Conservation (phyloP, 2,113 vertebrate species). For the Tragulus kanchil region DNA sequence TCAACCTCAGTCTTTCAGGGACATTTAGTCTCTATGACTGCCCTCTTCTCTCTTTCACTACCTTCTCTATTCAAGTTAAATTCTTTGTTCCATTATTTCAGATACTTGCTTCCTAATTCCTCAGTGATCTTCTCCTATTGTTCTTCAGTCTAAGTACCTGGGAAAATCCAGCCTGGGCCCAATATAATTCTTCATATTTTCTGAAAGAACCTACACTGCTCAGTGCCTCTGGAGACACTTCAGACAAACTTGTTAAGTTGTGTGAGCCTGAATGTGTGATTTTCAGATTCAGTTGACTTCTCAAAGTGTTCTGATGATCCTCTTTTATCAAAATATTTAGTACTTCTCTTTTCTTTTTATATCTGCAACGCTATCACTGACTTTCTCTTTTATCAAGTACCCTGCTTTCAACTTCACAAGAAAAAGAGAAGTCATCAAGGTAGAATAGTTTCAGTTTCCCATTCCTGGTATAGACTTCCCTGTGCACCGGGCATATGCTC, state of each 20-base stretch:
- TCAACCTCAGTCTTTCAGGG: background rate
- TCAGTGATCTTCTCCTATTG: background rate
- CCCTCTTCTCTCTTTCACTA: background rate
- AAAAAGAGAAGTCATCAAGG: conserved; percentile 20
- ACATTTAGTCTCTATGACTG: background rate
- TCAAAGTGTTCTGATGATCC: background rate
- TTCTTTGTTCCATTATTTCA: background rate
- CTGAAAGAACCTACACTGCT: background rate
- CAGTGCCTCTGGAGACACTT: background rate
- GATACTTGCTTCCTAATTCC: background rate
- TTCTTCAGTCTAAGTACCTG: background rate
- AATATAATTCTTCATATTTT: background rate
- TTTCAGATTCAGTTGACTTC: background rate
- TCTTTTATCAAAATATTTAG: background rate
- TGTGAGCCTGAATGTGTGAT: background rate
- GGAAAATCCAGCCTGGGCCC: background rate
- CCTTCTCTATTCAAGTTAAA: background rate
- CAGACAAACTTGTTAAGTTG: background rate
- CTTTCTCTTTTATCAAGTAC: background rate
- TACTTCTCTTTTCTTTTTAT: background rate
- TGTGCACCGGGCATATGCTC: background rate
- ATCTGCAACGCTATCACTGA: background rate
- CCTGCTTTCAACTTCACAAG: conserved; percentile 31
- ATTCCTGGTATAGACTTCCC: background rate
- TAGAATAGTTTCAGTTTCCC: background rate